Evolutionary conservation across 2,797 vertebrate genomes (phyloP).

Genomic region (Eulemur albifrons): DNA sequence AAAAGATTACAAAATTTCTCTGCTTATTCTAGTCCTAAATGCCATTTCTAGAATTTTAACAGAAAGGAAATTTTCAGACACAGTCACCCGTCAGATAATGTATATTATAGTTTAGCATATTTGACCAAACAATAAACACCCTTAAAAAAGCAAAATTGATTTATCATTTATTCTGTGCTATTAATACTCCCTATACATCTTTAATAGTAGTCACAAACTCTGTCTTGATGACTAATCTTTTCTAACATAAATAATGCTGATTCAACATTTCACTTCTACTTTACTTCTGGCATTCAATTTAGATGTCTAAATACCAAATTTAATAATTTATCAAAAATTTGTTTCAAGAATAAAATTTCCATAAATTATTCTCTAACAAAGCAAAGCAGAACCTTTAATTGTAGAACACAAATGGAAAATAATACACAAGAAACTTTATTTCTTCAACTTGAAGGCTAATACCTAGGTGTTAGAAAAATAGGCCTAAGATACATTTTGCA

Average conservation of each 20-base stretch:
- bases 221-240: not conserved
- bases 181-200: not conserved
- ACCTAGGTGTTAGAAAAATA: slow-evolving; percentile 14
- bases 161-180: slow-evolving; percentile 14
- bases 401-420: slow-evolving; percentile 34
- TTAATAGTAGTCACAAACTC: slow-evolving; percentile 24
- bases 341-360: slow-evolving; percentile 44
- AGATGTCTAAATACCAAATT: slow-evolving; percentile 24
- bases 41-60: slow-evolving; percentile 57
- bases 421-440: slow-evolving; percentile 5
- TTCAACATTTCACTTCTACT: slow-evolving; percentile 30
- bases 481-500: not conserved
- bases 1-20: not conserved
- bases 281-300: slow-evolving; percentile 23
- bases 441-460: not conserved
- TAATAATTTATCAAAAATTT: slow-evolving; percentile 29
- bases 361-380: slow-evolving; percentile 38
- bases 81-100: not conserved
- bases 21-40: slow-evolving; percentile 43
- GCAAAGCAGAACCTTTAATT: slow-evolving; percentile 12
- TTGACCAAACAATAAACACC: not conserved
- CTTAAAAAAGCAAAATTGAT: not conserved
- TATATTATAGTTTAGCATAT: slow-evolving; percentile 23
- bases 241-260: not conserved
- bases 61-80: slow-evolving; percentile 41